Conservation (phyloP, 2,888 invertebrate species). For the Plemyria rubiginata region DNA sequence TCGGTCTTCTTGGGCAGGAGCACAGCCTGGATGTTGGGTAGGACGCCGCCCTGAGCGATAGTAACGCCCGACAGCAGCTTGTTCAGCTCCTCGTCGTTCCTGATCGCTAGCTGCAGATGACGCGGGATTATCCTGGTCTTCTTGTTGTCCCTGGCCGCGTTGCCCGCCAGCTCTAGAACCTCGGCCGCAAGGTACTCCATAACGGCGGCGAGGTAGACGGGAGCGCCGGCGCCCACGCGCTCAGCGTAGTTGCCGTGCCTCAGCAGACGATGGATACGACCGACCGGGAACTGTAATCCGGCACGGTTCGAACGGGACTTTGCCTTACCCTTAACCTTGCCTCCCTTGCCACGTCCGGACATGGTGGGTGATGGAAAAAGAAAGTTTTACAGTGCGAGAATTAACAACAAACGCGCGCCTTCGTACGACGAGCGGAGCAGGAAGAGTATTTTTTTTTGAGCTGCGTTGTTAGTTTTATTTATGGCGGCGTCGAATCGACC, state of each 20-base stretch:
- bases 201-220: conserved; percentile 83
- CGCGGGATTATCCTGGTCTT: not conserved
- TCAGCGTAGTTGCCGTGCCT: conserved; percentile 85
- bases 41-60: conserved; percentile 92
- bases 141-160: conserved; percentile 88
- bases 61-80: conserved; percentile 90
- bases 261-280: conserved; percentile 70
- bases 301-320: conserved; percentile 74
- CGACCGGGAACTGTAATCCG: conserved; percentile 84
- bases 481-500: not conserved
- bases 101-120: conserved; percentile 88
- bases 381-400: too few species aligned
- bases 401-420: conserved; percentile 1
- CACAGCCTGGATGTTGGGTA: conserved; percentile 92
- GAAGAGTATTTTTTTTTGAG: not conserved
- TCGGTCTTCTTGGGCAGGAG: conserved; percentile 89
- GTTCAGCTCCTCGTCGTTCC: conserved; percentile 92
- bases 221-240: conserved; percentile 54
- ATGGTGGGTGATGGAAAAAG: not conserved
- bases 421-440: not conserved
- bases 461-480: not conserved
- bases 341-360: not conserved
- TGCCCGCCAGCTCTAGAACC: conserved; percentile 51
- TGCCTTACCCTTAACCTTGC: not conserved
- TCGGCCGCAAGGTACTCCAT: conserved; percentile 87